Percentiles rank a stretch among this genome's conserved stretches.
These are phyloP conservation scores for Rhingia rostrata DNA, from an alignment of 2,888 invertebrate genomes.

Conservation along the genomic window DNA sequence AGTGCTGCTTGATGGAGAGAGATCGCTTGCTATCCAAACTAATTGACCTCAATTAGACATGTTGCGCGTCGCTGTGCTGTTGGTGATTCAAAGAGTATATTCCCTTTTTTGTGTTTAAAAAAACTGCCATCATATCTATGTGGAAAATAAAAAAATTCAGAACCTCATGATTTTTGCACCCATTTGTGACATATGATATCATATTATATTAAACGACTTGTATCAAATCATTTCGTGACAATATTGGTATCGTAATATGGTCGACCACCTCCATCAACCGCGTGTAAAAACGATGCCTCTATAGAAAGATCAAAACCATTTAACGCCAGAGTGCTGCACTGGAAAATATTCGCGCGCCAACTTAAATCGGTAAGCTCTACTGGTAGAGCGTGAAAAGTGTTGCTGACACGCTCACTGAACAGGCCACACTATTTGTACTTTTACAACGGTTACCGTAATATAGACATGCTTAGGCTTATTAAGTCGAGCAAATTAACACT, in stretches of 20 bases:
- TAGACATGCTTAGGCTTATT: conserved; percentile 54
- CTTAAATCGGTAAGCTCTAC: conserved; percentile 70
- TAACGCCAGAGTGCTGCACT: conserved; percentile 50
- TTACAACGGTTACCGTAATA: conserved; percentile 13
- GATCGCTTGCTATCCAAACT: conserved; percentile 78
- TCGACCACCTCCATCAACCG: conserved; percentile 15
- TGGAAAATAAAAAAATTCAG: conserved; percentile 8
- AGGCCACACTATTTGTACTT: conserved; percentile 30
- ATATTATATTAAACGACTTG: conserved; percentile 48
- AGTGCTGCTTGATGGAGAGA: conserved; percentile 51
- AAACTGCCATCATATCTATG: conserved; percentile 5
- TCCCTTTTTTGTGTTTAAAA: conserved; percentile 7
- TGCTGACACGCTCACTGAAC: conserved; percentile 27
- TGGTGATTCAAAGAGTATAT: conserved; percentile 38
- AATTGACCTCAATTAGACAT: conserved; percentile 81
- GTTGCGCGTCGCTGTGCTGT: conserved; percentile 69
- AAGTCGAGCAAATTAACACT: conserved; percentile 66
- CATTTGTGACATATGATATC: conserved; percentile 54
- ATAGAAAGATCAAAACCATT: conserved; percentile 53
- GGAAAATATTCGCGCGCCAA: conserved; percentile 49
- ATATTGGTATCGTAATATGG: no score
- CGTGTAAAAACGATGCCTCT: conserved; percentile 67
- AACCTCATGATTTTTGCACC: conserved; percentile 49
- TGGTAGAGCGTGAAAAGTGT: conserved; percentile 72
- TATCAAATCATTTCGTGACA: not conserved